phyloP scores from a whole-genome alignment of 30 jellyfish, hydroid and myxozoan species.

The Nemopilema nomurai region DNA sequence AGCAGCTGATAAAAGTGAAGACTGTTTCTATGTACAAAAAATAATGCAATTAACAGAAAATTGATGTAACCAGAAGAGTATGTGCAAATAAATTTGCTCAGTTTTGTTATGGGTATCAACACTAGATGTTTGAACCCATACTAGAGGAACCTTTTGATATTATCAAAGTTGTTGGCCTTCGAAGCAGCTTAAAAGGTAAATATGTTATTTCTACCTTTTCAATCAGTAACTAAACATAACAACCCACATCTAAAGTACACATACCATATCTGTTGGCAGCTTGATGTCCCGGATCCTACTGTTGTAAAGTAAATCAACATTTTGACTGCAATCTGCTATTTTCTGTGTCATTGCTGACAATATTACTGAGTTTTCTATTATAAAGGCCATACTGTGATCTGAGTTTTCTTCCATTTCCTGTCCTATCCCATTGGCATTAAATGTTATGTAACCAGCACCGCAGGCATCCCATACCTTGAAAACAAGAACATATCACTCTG shows the following conservation, averaged over 20 bases:
- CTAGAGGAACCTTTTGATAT: no score
- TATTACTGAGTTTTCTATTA: conserved; percentile 80
- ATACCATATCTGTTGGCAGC: conserved; percentile 62
- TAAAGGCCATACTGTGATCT: conserved; percentile 71
- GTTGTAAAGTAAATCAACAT: conserved; percentile 50
- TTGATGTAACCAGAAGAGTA: no score
- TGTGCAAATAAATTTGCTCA: no score
- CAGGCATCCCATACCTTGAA: conserved; percentile 94
- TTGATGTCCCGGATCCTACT: conserved; percentile 50
- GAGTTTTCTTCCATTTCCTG: conserved; percentile 6
- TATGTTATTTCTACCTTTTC: no score
- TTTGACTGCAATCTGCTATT: conserved; percentile 15
- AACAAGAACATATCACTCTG: background rate
- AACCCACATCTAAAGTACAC: background rate
- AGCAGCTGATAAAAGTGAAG: no score
- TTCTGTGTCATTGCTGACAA: conserved; percentile 56
- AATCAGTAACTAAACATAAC: background rate
- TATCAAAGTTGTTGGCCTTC: no score
- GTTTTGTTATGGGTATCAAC: no score
- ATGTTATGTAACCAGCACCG: conserved; percentile 83
- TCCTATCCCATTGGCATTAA: conserved; percentile 67
- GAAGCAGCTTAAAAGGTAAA: background rate
- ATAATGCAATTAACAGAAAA: no score
- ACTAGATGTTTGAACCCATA: no score
- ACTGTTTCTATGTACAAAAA: no score